A percentile compares a stretch with the other conserved stretches of the same genome.
These are phyloP conservation scores for Oncorhynchus gorbuscha DNA, from an alignment of 2,113 vertebrate genomes.

Conservation along the genomic window DNA sequence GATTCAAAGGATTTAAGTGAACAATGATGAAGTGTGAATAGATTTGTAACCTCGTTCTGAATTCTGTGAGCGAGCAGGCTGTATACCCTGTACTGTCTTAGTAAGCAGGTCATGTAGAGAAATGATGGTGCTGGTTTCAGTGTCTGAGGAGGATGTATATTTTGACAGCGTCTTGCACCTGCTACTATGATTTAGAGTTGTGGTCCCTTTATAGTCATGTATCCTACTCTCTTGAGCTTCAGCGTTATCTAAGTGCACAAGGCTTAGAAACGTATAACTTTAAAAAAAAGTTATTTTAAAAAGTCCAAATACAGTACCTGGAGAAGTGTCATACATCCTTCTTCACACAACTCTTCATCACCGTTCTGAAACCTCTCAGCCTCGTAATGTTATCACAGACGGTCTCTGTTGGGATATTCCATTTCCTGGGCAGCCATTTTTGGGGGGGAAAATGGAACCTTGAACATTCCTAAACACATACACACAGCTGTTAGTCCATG, in stretches of 20 bases:
- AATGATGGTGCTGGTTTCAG: constrained; percentile 15
- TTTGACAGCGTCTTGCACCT: constrained; percentile 9
- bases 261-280: constrained; percentile 23
- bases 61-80: too few relatives aligned
- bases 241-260: constrained; percentile 26
- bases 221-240: constrained; percentile 27
- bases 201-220: constrained; percentile 22
- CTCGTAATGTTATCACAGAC: not conserved
- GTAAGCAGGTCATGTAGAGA: constrained; percentile 32
- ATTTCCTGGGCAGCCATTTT: not conserved
- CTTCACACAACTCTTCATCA: constrained; percentile 7
- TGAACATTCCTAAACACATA: constrained; percentile 17
- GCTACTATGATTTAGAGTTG: constrained; percentile 22
- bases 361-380: constrained; percentile 20
- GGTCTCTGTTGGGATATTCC: not conserved
- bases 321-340: constrained; percentile 53
- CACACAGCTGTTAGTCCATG: constrained; percentile 18
- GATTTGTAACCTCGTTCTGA: too few relatives aligned
- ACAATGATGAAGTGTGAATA: not conserved
- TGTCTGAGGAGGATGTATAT: constrained; percentile 6
- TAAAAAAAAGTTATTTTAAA: constrained; percentile 32
- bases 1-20: not conserved
- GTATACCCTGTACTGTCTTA: constrained; percentile 10
- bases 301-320: constrained; percentile 33
- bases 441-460: constrained; percentile 15